Evolutionary conservation across 2,113 vertebrate genomes (phyloP), one percentile per base, ranked within the genome.

Genomic region (Blennius ocellaris): DNA sequence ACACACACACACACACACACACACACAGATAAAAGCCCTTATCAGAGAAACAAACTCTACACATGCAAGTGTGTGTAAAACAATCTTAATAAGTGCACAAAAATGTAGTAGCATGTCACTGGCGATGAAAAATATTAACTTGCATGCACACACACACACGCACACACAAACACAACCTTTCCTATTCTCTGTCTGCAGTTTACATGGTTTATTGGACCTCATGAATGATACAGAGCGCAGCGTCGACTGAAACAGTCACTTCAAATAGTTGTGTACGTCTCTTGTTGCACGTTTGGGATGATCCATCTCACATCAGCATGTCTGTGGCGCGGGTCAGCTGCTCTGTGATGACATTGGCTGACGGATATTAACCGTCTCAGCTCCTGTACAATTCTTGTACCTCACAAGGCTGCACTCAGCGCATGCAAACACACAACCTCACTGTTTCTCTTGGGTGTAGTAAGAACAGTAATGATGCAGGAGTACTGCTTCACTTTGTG

Each of bases 381-480:
- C 21, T 30, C 2, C 21, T 30, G 21, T 30, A 30, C 21, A 30
- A 30, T 30, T 30, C 21, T 30, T 30, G 21, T 30, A 30, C 2
- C 2, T 30, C 21, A 30, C 21, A 30, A 30, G 21, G 21, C 21
- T 30, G 21, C 17, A 69, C 16, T 44, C 40, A 43, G 4, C 36
- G 9, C 8, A 47, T 36, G 16, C 12, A 47, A 54, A 57, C 8
- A 3, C 6, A 58, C 30, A 56, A 36, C 30, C 21, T 11, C 56
- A 7, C 41, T 70, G 15, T 45, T 71, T 48, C n/a, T 72, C 76
- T 43, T 51, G 74, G 66, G 76, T 73, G 63, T 82, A 85, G 78
- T 83, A 84, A 80, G 63, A 66, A 53, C 71, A 76, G 76, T 85
- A 88, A 89, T 80, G 76, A 81, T 77, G 59, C 70, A 67, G 65